Percentiles rank a stretch among this genome's conserved stretches.
Evolutionary conservation across 2,888 invertebrate genomes (phyloP).

Genomic region (Aspidapion aeneum): DNA sequence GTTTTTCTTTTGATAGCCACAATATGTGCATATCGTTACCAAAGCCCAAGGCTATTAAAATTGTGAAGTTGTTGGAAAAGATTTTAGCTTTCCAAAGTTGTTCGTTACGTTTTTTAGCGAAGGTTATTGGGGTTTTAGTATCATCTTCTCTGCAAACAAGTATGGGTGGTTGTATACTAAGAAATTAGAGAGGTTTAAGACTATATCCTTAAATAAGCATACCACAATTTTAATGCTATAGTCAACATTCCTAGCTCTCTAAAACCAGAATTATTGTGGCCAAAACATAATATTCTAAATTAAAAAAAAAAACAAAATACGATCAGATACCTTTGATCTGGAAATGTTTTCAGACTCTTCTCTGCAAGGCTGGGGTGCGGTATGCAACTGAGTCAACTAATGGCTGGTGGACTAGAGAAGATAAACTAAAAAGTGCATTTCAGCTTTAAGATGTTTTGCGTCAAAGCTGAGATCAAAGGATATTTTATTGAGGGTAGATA

Average conservation of each 20-base stretch:
- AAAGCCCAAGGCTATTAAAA: background rate
- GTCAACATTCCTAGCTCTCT: background rate
- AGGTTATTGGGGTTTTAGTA: background rate
- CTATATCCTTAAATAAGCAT: background rate
- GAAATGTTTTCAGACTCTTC: constrained; percentile 1
- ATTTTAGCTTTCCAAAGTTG: background rate
- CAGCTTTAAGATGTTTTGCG: constrained; percentile 20
- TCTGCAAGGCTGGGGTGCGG: background rate
- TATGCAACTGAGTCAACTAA: background rate
- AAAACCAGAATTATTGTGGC: background rate
- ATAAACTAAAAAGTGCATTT: constrained; percentile 16
- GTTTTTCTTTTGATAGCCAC: background rate
- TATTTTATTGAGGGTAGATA: constrained; percentile 16
- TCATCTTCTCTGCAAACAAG: background rate
- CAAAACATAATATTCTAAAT: too few relatives aligned
- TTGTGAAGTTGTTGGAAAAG: background rate
- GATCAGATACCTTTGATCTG: constrained; percentile 3
- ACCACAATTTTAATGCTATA: background rate
- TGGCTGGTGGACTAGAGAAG: constrained; percentile 16
- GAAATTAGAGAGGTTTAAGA: background rate
- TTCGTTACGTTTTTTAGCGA: background rate
- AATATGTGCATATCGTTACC: background rate
- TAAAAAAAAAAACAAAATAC: too few relatives aligned
- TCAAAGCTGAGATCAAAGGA: constrained; percentile 9
- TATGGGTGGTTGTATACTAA: constrained; percentile 1